Base-by-base conservation (phyloP, 2,888 invertebrate species). In the Hylaea fasciaria region DNA sequence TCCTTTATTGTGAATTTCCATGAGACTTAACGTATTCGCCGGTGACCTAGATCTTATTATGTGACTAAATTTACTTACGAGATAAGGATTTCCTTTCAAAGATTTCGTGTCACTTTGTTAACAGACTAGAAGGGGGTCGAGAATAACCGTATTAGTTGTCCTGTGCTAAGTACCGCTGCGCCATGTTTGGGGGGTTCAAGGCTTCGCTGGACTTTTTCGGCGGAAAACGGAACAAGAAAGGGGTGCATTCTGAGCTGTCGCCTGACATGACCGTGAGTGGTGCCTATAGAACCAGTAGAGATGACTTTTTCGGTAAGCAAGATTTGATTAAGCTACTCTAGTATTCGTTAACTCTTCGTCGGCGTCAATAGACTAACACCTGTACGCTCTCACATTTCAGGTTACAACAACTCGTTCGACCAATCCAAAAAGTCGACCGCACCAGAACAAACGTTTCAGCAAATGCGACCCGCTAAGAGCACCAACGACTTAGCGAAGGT, bases 231-330 rank as follows among this genome's bases (percentile, higher is more conserved):
- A 74, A 64, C 0, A 78, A 72, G 28, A 80, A 76, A n/a, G 69
- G 76, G 1, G 17, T 56, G 9, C 71, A 73, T 8, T 72, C 70
- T 3, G 69, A 72, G 12, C 53, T 68, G n/a, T 78, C 81, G 0
- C 70, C 80, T 0, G 73, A 77, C 1, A 63, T 80, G 9, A 78
- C 81, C 2, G 70, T 86, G 9, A 80, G 62, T 10, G 91, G 91
- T 9, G 86, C 87, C 1, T 92, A 92, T 53, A 82, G 86, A 59
- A 70, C 70, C 0, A 85, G 83, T 41, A 78, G 79, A 51, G 85
- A 86, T 57, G 88, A 91, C 58, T 82, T 79, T 52, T 80, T 76
- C 64, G 86, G 91, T 92, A 70, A 74, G 78, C 66, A 57, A 48
- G n/a, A 10, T 17, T 41, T 32, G 13, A 13, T 0, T 48, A n/a